Base-by-base conservation (phyloP, 2,797 vertebrate genomes). In the Choloepus didactylus region DNA sequence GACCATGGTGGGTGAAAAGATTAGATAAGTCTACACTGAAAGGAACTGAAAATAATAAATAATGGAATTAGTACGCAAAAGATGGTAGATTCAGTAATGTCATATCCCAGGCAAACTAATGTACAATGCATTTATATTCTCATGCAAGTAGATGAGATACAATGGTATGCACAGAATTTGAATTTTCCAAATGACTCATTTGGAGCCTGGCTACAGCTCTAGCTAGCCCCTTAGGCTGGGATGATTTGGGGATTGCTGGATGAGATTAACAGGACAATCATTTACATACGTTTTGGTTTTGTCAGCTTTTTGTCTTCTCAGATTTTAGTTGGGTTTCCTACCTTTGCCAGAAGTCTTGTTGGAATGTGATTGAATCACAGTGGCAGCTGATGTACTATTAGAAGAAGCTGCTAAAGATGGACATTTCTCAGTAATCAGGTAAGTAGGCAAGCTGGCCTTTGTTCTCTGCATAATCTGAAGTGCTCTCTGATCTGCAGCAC, bases 351-450 rank as follows among this genome's bases (percentile, higher is more conserved):
- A 96, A 96, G 94, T 87, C 93, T 90, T 69, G 86, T 87, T 96
- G 93, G 70, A 29, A 87, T 51, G 89, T 94, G 88, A 95, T 31
- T 95, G 87, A 93, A 72, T 95, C 69, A 25, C 8, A 66, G 79
- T 96, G 93, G 83, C 92, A 96, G 91, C 85, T 82, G 85, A 94
- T 93, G 82, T 87, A 90, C 54, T 86, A 54, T 95, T 93, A 97
- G 95, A 96, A 97, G 97, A 93, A 73, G 77, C 80, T 95, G 91
- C 95, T 95, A 83, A 93, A 97, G 79, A 88, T 88, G 97, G 97
- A 84, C 94, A 73, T 91, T 97, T 97, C 92, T 86, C 91, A 94
- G 95, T 96, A 96, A 97, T 97, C 95, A 97, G 97, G 96, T 96
- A 87, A 97, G 31, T 62, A 64, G 82, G 75, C 95, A 97, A 98